phyloP scores from a whole-genome alignment of 2,888 invertebrate genomes.

The Chloromyia formosa region DNA sequence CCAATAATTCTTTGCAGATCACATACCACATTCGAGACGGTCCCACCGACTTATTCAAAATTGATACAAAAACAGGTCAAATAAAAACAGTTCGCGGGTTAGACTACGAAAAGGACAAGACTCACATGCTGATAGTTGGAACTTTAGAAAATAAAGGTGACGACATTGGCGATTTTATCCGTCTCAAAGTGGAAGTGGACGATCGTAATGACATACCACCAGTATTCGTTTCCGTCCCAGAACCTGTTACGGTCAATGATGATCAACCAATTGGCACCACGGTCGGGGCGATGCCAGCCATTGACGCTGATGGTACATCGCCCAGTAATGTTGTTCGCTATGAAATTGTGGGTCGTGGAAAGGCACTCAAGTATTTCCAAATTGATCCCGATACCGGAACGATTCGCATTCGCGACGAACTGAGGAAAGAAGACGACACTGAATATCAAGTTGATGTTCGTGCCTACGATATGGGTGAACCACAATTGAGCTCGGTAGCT shows the following conservation, averaged over 20 bases:
- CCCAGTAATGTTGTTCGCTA: constrained; percentile 84
- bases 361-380: constrained; percentile 85
- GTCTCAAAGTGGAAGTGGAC: constrained; percentile 66
- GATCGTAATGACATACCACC: constrained; percentile 91
- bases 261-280: constrained; percentile 83
- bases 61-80: constrained; percentile 81
- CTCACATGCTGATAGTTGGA: constrained; percentile 80
- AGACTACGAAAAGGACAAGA: constrained; percentile 79
- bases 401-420: constrained; percentile 81
- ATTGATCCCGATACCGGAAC: constrained; percentile 86
- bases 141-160: constrained; percentile 83
- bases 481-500: constrained; percentile 81
- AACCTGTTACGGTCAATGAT: constrained; percentile 85
- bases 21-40: constrained; percentile 86
- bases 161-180: constrained; percentile 76
- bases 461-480: constrained; percentile 87
- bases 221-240: constrained; percentile 82
- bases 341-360: constrained; percentile 82
- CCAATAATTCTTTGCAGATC: constrained; percentile 30
- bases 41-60: constrained; percentile 81
- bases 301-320: constrained; percentile 84
- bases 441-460: constrained; percentile 89
- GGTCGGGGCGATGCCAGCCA: constrained; percentile 80
- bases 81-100: constrained; percentile 79
- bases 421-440: constrained; percentile 85